Evolutionary conservation across 2,888 invertebrate genomes (phyloP), one percentile per base, ranked within the genome.

Genomic region (Pantelozetes paolii): DNA sequence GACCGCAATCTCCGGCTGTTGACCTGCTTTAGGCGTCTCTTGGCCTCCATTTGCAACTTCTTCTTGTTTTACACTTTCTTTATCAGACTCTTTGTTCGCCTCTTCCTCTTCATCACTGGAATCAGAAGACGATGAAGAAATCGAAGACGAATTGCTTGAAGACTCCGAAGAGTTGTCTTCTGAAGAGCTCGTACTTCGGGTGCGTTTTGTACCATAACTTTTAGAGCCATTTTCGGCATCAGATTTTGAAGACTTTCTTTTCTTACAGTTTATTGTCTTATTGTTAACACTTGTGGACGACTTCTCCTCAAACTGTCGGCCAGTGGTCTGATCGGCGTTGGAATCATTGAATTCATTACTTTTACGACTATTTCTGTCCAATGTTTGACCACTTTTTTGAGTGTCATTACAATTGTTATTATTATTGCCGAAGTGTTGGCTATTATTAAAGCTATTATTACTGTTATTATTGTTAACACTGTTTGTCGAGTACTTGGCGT

Each of bases 101-200:
- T 74, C 71, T 71, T 74, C 74, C 20, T 74, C 74, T 64, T 74
- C 74, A 62, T 71, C 71, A 23, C 48, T 48, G 11, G 71, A 71
- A 3, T 62, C 71, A 8, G 74, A 72, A 8, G 72, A 74, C 13
- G 73, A 70, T 26, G 73, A 70, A 26, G 62, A 62, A 40, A 48
- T 57, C 15, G 70, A 70, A 15, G 71, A 48, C 36, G 74, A 74
- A 48, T 64, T 71, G 15, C 69, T 70, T 23, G 73, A 74, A 20
- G 72, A 72, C 26, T 59, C 57, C n/a, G 73, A 70, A 23, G 73
- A 74, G 30, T 48, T 48, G 3, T n/a, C 48, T 20, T 67, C 42
- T n/a, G 73, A 74, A 40, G 73, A 74, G 57, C 73, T 71, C 20
- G 73, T 69, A 69, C 69, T 69, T 69, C 28, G 23, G 26, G 42